Conservation (phyloP, 2,888 invertebrate genomes). For the Eurois occulta region DNA sequence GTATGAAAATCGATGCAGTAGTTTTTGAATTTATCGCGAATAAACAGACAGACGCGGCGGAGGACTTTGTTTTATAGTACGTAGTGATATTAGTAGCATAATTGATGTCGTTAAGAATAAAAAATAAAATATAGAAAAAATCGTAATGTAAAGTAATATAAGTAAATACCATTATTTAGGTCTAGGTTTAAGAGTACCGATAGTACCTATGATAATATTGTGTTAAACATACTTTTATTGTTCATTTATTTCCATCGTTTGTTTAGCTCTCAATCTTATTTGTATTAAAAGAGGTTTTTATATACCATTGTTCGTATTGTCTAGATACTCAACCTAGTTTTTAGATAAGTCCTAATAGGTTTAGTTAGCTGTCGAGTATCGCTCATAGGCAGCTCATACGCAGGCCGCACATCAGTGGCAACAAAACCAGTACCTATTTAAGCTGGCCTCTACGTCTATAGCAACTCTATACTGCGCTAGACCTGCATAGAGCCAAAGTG, state of each 20-base stretch:
- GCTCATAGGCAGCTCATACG: neutral
- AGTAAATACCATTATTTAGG: slow-evolving; percentile 8
- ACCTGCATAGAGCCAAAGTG: neutral
- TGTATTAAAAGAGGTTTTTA: slow-evolving; percentile 9
- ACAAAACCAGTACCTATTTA: neutral
- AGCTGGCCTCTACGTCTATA: neutral
- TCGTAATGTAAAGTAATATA: neutral
- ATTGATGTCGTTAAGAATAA: too few relatives aligned
- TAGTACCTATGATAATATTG: slow-evolving; percentile 20
- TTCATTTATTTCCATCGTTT: slow-evolving; percentile 25
- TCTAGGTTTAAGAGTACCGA: slow-evolving; percentile 38
- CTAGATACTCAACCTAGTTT: slow-evolving; percentile 46
- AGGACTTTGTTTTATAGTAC: too few relatives aligned
- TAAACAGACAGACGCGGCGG: too few relatives aligned
- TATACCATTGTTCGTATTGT: slow-evolving; percentile 9
- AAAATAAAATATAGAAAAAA: neutral
- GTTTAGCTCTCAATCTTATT: slow-evolving; percentile 11
- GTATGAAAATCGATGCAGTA: too few relatives aligned
- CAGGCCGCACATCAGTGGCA: neutral
- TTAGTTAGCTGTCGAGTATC: neutral
- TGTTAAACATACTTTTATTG: slow-evolving; percentile 15
- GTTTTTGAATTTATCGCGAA: too few relatives aligned
- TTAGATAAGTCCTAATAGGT: neutral
- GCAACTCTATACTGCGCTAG: neutral
- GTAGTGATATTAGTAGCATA: too few relatives aligned